These are phyloP conservation scores for Ibycter americanus DNA, from an alignment of 2,797 vertebrate species.

Conservation along the genomic window DNA sequence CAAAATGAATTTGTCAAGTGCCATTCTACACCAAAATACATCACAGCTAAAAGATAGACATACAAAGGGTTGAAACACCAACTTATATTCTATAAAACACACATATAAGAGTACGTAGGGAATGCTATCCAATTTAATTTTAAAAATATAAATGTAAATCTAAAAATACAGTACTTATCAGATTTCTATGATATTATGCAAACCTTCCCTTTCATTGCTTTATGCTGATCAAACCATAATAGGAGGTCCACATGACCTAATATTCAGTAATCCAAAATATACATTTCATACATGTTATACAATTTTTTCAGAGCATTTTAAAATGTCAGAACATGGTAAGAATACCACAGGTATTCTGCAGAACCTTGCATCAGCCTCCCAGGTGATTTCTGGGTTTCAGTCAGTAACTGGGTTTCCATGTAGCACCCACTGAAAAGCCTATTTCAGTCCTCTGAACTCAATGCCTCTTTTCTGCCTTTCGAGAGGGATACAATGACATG, in stretches of 20 bases:
- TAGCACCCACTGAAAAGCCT: neutral
- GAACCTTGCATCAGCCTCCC: neutral
- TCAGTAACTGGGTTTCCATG: neutral
- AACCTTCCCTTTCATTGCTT: neutral
- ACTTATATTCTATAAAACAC: neutral
- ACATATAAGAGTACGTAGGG: neutral
- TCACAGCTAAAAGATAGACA: neutral
- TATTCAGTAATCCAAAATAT: neutral
- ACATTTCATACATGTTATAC: neutral
- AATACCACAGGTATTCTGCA: neutral
- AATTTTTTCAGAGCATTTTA: neutral
- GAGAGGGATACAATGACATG: neutral
- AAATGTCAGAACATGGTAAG: neutral
- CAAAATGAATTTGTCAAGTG: neutral
- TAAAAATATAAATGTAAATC: neutral
- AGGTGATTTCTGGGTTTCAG: neutral
- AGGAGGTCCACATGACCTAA: neutral
- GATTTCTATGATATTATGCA: neutral
- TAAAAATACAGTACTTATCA: neutral
- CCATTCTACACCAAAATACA: neutral
- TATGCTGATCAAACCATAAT: neutral
- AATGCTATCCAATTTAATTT: neutral
- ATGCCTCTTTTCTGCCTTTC: neutral
- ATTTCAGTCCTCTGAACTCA: neutral
- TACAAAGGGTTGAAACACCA: neutral